Base-by-base conservation (phyloP, 2,888 invertebrate species). In the Drosophila nr. medialis region DNA sequence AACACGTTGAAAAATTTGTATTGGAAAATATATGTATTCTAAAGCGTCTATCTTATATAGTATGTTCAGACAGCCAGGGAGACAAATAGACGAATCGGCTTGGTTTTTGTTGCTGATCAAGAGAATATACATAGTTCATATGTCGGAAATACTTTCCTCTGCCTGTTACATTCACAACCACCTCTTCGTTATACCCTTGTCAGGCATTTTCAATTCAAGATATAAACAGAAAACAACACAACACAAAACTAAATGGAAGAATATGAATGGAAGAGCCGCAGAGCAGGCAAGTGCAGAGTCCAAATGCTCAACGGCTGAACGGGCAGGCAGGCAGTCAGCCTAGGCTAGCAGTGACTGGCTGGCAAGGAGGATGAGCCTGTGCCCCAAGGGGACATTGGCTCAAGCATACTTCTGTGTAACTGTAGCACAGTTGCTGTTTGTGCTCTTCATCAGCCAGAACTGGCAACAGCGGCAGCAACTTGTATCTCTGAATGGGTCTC, bases 241-340 rank as follows among this genome's bases (percentile, higher is more conserved):
- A 63, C 70, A 71, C 67, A 68, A 63, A 78, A 79, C 81, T 77
- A 84, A 86, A 87, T 85, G 87, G 81, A 87, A 82, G 86, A 87
- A 85, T 84, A 84, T 83, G 85, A 86, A 87, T 82, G 87, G 85
- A 84, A 86, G 68, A 70, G 83, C 75, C 77, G 69, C 83, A 82
- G 59, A 75, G 61, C 83, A 83, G 80, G 65, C 80, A 77, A 86
- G 63, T 78, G 80, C 66, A 75, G 77, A 73, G 63, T 72, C 75
- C 76, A 77, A 78, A 61, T 77, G 78, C 68, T 78, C 67, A 72
- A 64, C 73, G 58, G 62, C 50, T 62, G 59, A 40, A 64, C 68
- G 32, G 61, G 6, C 45, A 10, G 32, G 45, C n/a, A 30, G 18
- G 45, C 34, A 13, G 32, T 24, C 34, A 29, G 30, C 27, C 30